Conservation (phyloP, 2,113 vertebrate species). For the Lasiurus borealis region DNA sequence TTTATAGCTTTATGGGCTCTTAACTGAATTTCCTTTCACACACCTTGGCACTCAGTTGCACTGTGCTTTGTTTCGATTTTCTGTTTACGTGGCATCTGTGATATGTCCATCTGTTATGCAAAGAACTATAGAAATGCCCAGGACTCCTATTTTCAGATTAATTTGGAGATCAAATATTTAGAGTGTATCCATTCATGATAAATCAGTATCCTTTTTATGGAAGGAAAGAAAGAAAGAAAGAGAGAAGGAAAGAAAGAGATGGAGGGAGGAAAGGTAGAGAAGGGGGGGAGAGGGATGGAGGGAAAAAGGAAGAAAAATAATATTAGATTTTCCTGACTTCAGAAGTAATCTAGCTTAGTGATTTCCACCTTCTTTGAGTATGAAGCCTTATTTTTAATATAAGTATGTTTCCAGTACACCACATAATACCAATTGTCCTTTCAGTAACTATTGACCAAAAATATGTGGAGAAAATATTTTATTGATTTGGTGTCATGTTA, state of each 20-base stretch:
- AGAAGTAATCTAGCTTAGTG: neutral
- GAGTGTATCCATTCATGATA: neutral
- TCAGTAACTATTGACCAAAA: conserved; percentile 7
- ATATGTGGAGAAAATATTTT: neutral
- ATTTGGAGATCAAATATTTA: conserved; percentile 30
- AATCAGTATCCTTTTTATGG: neutral
- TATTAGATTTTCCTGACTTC: neutral
- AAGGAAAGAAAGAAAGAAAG: neutral
- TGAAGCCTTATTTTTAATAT: neutral
- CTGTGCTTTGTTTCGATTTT: conserved; percentile 53
- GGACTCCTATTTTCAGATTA: conserved; percentile 11
- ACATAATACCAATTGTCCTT: neutral
- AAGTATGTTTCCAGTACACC: neutral
- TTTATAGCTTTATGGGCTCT: conserved; percentile 5
- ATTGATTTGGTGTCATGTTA: conserved; percentile 12
- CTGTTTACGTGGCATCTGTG: neutral
- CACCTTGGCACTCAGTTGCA: conserved; percentile 27
- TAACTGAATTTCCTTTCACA: conserved; percentile 53
- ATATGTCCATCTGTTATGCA: conserved; percentile 6
- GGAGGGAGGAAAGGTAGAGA: neutral
- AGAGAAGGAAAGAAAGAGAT: neutral
- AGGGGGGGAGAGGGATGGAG: neutral
- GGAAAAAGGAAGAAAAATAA: neutral
- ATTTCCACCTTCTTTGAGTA: neutral
- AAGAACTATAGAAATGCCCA: neutral